Evolutionary conservation across 1,140 invertebrate genomes (phyloP).

Genomic region (Stegodyphus dumicola): DNA sequence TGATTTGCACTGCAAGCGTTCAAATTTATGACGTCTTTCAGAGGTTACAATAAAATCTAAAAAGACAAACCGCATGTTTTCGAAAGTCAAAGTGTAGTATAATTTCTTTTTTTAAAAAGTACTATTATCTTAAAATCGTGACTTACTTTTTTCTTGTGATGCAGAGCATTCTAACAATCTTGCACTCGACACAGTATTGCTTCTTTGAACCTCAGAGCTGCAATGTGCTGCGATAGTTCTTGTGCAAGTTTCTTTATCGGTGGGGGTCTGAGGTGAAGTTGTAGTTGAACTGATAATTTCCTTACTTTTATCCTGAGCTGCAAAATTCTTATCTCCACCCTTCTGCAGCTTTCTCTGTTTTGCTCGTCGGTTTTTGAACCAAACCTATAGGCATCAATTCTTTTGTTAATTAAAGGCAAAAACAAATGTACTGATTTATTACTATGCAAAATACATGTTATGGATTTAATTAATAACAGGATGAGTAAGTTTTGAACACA

Average conservation of each 20-base stretch:
- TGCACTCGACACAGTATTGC: not conserved
- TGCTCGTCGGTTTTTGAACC: constrained; percentile 42
- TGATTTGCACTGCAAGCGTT: no score
- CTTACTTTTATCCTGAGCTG: constrained; percentile 25
- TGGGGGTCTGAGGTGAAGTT: not conserved
- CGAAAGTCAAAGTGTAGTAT: no score
- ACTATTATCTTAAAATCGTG: no score
- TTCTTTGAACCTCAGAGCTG: not conserved
- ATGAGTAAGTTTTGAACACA: no score
- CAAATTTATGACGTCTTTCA: no score
- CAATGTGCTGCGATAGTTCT: not conserved
- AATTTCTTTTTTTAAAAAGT: no score
- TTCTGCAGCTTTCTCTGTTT: constrained; percentile 46
- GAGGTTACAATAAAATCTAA: no score
- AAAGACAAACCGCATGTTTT: no score
- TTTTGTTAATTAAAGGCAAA: no score
- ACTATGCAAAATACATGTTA: no score
- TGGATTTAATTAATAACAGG: no score
- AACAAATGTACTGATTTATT: no score
- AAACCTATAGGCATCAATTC: not conserved
- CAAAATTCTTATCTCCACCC: constrained; percentile 24
- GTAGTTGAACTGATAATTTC: constrained; percentile 13
- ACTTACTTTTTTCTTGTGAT: not conserved
- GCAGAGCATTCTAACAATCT: not conserved
- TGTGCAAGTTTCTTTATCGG: constrained; percentile 7